Conservation (phyloP, 2,888 invertebrate species). For the Tipula confusa region DNA sequence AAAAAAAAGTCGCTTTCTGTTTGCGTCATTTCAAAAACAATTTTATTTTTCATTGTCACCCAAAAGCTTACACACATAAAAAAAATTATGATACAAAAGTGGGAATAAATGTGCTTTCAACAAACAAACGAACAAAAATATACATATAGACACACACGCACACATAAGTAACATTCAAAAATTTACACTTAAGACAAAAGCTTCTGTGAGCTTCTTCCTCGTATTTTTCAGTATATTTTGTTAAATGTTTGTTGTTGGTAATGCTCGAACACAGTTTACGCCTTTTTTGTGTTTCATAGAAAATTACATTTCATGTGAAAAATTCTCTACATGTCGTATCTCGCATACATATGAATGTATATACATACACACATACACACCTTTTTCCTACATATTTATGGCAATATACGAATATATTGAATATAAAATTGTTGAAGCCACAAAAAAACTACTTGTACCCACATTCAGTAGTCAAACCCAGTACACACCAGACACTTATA, state of each 20-base stretch:
- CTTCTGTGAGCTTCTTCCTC: background rate
- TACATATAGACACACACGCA: too few species aligned
- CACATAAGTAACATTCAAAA: background rate
- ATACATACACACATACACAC: background rate
- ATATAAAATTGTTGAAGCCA: background rate
- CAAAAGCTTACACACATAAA: background rate
- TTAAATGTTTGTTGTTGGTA: background rate
- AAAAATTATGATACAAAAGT: background rate
- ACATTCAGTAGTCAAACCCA: background rate
- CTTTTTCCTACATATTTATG: background rate
- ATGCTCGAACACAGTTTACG: background rate
- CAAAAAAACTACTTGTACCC: background rate
- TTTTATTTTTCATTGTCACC: background rate
- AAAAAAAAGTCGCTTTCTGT: background rate
- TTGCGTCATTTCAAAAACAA: background rate
- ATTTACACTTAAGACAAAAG: background rate
- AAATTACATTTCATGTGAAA: background rate
- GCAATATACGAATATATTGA: background rate
- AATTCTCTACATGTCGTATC: background rate
- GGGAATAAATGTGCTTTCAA: background rate
- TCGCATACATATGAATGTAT: background rate
- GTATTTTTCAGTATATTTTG: background rate
- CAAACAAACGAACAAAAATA: background rate
- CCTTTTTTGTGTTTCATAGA: conserved; percentile 12
- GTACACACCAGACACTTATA: background rate